Evolutionary conservation across 2,113 vertebrate genomes (phyloP).

Genomic region (Tympanuchus pallidicinctus): DNA sequence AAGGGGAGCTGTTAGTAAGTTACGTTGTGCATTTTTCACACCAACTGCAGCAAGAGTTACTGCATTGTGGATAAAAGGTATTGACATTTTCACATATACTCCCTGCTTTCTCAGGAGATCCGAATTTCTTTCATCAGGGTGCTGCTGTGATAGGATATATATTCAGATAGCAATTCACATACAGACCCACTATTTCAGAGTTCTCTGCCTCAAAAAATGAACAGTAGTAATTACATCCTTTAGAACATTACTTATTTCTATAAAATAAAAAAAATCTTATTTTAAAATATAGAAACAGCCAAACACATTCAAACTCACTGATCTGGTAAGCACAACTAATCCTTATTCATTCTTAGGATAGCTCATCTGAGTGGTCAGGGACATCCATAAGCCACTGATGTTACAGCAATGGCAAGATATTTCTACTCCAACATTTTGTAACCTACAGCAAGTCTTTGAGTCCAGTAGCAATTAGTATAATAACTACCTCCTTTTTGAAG

Average conservation of each 20-base stretch:
- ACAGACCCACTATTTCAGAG: neutral
- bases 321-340: neutral
- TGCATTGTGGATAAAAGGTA: neutral
- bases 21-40: constrained; percentile 31
- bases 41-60: neutral
- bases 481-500: neutral
- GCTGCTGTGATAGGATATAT: neutral
- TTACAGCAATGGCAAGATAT: neutral
- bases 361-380: neutral
- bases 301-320: constrained; percentile 21
- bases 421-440: neutral
- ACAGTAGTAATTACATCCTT: neutral
- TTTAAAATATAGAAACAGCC: neutral
- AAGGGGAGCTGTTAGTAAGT: neutral
- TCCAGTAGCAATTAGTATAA: neutral
- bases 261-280: neutral
- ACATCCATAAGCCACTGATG: neutral
- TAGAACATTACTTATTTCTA: neutral
- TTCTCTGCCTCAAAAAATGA: constrained; percentile 12
- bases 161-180: neutral
- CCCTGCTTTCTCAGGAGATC: neutral
- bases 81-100: neutral
- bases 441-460: neutral
- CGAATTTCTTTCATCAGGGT: neutral
- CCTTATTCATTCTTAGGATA: neutral